A percentile compares a stretch with the other conserved stretches of the same genome.
These are phyloP conservation scores for Sebastes melanostomus DNA, from an alignment of 2,797 vertebrate species.

Conservation along the genomic window DNA sequence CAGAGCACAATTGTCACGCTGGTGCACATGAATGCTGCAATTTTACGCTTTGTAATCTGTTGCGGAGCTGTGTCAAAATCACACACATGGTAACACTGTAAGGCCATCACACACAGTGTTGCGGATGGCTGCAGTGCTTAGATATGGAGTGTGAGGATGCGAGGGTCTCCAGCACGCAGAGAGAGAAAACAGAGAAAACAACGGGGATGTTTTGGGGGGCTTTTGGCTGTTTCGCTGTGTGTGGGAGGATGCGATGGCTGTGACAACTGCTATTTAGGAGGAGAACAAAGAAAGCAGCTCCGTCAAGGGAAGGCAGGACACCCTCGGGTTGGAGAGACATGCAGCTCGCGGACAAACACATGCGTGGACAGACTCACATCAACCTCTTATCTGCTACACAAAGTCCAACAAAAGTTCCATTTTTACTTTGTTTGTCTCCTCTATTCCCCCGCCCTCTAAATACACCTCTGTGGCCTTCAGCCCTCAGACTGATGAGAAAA, in stretches of 20 bases:
- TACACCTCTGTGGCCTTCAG: constrained; percentile 46
- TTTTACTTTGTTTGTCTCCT: constrained; percentile 29
- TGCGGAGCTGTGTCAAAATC: not conserved
- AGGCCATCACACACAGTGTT: not conserved
- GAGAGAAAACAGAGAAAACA: constrained; percentile 46
- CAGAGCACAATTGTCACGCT: constrained; percentile 9
- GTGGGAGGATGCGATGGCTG: constrained; percentile 69
- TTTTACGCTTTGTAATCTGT: constrained; percentile 25
- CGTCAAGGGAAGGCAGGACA: constrained; percentile 57
- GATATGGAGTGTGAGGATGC: constrained; percentile 43
- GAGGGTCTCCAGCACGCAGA: constrained; percentile 45
- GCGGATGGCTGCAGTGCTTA: constrained; percentile 45
- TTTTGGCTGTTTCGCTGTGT: constrained; percentile 56
- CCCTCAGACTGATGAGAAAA: constrained; percentile 46
- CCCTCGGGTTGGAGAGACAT: constrained; percentile 40
- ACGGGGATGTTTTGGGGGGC: constrained; percentile 40
- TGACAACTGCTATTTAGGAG: constrained; percentile 76
- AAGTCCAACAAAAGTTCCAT: constrained; percentile 25
- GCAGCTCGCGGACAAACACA: constrained; percentile 30
- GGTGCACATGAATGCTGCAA: constrained; percentile 16
- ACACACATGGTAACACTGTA: not conserved
- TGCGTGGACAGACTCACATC: not conserved
- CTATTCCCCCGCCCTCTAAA: not conserved
- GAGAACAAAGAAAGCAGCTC: constrained; percentile 59
- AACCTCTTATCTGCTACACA: constrained; percentile 11